Base-by-base conservation (phyloP, 2,797 vertebrate genomes). In the Tokudaia muenninki region DNA sequence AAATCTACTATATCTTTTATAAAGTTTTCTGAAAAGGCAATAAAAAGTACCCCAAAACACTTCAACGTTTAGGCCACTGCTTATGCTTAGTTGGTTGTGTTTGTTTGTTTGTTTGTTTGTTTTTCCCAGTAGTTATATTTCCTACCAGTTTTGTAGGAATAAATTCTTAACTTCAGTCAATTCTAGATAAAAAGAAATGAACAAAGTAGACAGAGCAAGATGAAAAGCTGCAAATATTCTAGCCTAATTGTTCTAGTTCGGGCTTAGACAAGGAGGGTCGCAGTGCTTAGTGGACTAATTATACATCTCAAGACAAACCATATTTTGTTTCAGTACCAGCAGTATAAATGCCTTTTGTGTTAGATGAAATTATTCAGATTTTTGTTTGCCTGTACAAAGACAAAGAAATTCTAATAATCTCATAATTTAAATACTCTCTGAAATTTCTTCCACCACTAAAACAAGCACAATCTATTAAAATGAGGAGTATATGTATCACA, bases 281-380 rank as follows among this genome's bases (percentile, higher is more conserved):
- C 34, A 37, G 41, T 67, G n/a, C 0, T 90, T 31, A 50, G 31
- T 84, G n/a, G 21, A 90, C 90, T 92, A 78, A 97, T 77, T 91
- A 94, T 92, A 75, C 79, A 77, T 72, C 79, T 87, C 57, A 91
- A 97, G 74, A 96, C 90, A 96, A 87, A 79, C 41, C 80, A 79
- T 59, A 97, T 94, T 94, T 84, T 97, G 91, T 92, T 94, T 72
- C 41, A 96, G 65, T 74, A 94, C 9, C 89, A 81, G 94, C 94
- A 94, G 57, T 90, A 97, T 79, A 97, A 97, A 96, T 75, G 96
- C 65, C 92, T 94, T 97, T 80, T 97, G 95, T 95, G 75, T 94
- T 47, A 81, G 59, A 95, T 87, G 90, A 97, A 96, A 97, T 96
- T 95, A 95, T 55, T 97, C 92, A 94, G 63, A 95, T 96, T 97